Evolutionary conservation across 1,140 invertebrate genomes (phyloP), one percentile per base, ranked within the genome.

Genomic region (Zaprionus taronus): DNA sequence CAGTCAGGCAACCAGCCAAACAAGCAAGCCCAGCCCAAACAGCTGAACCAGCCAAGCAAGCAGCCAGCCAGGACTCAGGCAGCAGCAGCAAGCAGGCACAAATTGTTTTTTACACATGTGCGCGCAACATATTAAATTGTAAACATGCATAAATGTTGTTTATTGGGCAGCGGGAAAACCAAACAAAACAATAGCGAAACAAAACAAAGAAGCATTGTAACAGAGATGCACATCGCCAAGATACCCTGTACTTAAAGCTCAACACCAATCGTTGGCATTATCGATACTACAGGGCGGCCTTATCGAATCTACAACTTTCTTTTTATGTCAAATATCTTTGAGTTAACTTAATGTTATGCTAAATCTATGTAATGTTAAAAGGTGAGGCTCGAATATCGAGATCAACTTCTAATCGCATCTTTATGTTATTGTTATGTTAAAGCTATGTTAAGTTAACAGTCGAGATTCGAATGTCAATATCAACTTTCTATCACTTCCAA

Each of bases 121-220:
- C 77, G 81, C 77, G 56, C 76, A 77, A 72, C 81, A 83, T 83
- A 83, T 84, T 80, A 84, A 84, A 84, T 84, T 84, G 77, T 84
- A 80, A 84, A 82, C 80, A 84, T 80, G 72, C 81, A 84, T 79
- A 79, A 82, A 83, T 83, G 68, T 77, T 83, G 80, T 82, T 83
- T 83, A 83, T 81, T 82, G 79, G 65, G 72, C 76, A 81, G 66
- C 61, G 61, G 14, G 51, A 56, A 51, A 68, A 67, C 60, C 60
- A 71, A 75, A 68, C 47, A 68, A 58, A 57, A 70, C 70, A 71
- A 80, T 56, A 70, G 65, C 51, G 26, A 49, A 63, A 70, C 26
- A 77, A 49, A 77, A 49, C 22, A 51, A 58, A 63, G 22, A 44
- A 58, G 31, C 24, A 57, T 0, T 22, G 22, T 4, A 57, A 6